Base-by-base conservation (phyloP, 2,113 vertebrate genomes). In the Pelobates fuscus region DNA sequence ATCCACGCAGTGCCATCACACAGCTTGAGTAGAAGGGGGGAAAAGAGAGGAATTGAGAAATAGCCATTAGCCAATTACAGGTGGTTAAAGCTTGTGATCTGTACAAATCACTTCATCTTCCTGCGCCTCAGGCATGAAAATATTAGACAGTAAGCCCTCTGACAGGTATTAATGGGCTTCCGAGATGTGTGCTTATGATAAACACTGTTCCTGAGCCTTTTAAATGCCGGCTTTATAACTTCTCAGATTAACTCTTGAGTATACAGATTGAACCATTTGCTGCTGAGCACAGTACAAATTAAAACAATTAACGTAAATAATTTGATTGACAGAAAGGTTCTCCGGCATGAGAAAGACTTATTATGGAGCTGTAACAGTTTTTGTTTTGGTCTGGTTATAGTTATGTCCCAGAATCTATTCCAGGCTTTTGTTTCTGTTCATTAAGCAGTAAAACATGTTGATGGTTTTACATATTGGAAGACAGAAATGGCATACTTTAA, bases 1-100 rank as follows among this genome's bases (percentile, higher is more conserved):
- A 37, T 60, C 57, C 18, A 17, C 26, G 7, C 23, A 46, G 59
- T 18, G 44, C 15, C 24, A n/a, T 70, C 69, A 30, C 18, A 20
- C 44, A 52, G 59, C 7, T 6, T 10, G 32, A 37, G 32, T 37
- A 37, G 10, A 37, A 23, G 20, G n/a, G n/a, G n/a, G n/a, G 21
- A 32, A 27, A 20, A 44, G 29, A 43, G 26, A 70, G 58, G 59
- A 61, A 61, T 37, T 26, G 20, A 55, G 18, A 32, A 41, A 49
- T 2, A 43, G 41, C 71, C 15, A 75, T 75, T 75, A 67, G 6
- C 23, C 71, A 67, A 75, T 75, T 75, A 75, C 63, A 75, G 63
- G 62, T 44, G 25, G 52, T 75, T 75, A 66, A n/a, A 32, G 62
- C 62, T 44, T 66, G 52, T 75, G 63, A 75, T 75, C 63, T 66